Percentiles rank a stretch among this genome's conserved stretches.
phyloP scores from a whole-genome alignment of 30 jellyfish, hydroid and myxozoan genomes.

The Mastigias papua region DNA sequence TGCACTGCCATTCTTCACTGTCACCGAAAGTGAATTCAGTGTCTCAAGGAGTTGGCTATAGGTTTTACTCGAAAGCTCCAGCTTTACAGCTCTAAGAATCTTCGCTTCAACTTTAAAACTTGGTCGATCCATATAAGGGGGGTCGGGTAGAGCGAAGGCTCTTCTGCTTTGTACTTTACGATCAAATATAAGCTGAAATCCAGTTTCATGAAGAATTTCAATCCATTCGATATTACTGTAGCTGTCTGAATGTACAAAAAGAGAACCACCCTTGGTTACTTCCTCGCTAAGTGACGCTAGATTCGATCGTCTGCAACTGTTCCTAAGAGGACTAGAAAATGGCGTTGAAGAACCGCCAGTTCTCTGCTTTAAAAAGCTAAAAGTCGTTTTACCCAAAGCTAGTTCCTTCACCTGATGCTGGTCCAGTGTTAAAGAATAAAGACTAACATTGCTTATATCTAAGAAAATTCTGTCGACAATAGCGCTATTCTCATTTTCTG shows the following conservation, averaged over 20 bases:
- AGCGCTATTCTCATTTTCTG: too few species aligned
- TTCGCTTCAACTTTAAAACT: constrained; percentile 69
- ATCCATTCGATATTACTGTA: constrained; percentile 35
- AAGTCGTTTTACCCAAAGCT: constrained; percentile 15
- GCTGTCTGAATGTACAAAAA: neutral
- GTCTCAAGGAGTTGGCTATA: constrained; percentile 85
- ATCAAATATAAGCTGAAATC: constrained; percentile 64
- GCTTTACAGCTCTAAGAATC: constrained; percentile 59
- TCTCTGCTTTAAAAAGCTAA: constrained; percentile 61
- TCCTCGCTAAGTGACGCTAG: constrained; percentile 35
- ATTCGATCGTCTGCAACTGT: neutral
- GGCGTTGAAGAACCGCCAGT: constrained; percentile 24
- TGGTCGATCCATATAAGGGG: constrained; percentile 2
- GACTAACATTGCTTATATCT: constrained; percentile 71
- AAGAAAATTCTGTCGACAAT: constrained; percentile 74
- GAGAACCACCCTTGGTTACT: neutral
- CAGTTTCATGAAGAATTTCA: constrained; percentile 73
- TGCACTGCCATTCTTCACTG: constrained; percentile 18
- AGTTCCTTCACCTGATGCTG: constrained; percentile 35
- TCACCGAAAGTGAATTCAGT: constrained; percentile 44
- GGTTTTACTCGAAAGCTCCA: constrained; percentile 75
- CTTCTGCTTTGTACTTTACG: constrained; percentile 26
- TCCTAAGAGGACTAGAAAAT: constrained; percentile 45
- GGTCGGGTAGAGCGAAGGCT: neutral
- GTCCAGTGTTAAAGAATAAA: constrained; percentile 65